These are phyloP conservation scores for Chironomus riparius DNA, from an alignment of 2,888 invertebrate genomes.

Conservation along the genomic window DNA sequence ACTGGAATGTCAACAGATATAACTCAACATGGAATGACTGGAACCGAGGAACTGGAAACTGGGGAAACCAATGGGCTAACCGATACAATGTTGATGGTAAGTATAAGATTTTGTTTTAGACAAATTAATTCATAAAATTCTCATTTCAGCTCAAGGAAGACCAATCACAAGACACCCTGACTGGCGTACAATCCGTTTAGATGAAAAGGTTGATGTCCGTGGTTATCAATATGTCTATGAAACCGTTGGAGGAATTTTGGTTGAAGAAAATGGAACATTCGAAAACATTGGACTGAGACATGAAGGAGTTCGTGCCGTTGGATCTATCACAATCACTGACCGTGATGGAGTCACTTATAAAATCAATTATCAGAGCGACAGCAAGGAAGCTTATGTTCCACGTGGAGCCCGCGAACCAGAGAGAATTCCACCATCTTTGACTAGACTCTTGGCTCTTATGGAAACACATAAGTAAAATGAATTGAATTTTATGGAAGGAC, in stretches of 20 bases:
- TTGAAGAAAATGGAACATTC: slow-evolving; percentile 36
- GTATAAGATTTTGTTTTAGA: neutral
- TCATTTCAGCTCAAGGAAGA: neutral
- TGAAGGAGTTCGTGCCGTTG: slow-evolving; percentile 3
- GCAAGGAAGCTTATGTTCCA: slow-evolving; percentile 1
- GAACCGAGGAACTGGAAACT: slow-evolving; percentile 30
- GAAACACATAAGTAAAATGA: slow-evolving; percentile 4
- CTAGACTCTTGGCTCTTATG: neutral
- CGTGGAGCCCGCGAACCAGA: neutral
- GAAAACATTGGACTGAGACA: slow-evolving; percentile 28
- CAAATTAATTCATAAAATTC: neutral
- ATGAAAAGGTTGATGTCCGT: slow-evolving; percentile 3
- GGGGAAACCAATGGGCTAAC: slow-evolving; percentile 29
- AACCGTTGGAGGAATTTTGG: slow-evolving; percentile 39
- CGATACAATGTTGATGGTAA: neutral
- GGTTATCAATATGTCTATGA: slow-evolving; percentile 30
- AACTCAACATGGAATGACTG: slow-evolving; percentile 29
- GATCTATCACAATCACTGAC: neutral
- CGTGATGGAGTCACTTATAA: slow-evolving; percentile 6
- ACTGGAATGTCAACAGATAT: neutral
- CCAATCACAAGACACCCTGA: neutral
- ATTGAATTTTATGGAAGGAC: neutral
- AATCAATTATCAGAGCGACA: neutral
- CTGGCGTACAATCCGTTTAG: slow-evolving; percentile 9
- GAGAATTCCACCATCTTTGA: slow-evolving; percentile 1